Percentiles rank a stretch among this genome's conserved stretches.
These are phyloP conservation scores for Chrysoperla carnea DNA, from an alignment of 1,140 invertebrate species.

Conservation along the genomic window DNA sequence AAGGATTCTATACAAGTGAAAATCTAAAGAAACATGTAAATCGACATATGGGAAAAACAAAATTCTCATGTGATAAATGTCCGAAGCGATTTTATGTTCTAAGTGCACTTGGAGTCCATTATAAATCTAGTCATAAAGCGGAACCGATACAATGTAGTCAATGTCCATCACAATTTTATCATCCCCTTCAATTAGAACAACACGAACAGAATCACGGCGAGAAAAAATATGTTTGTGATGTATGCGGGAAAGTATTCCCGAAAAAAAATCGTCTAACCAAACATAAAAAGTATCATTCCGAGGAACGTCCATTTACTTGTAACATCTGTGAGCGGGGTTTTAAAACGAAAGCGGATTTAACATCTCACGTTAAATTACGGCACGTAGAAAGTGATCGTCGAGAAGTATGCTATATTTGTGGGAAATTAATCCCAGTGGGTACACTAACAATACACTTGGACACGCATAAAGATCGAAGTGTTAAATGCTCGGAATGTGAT, in stretches of 20 bases:
- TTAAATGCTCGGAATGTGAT: too few relatives aligned
- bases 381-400: too few relatives aligned
- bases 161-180: too few relatives aligned
- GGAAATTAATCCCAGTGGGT: too few relatives aligned
- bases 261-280: constrained; percentile 3
- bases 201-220: constrained; percentile 2
- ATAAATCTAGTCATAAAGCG: too few relatives aligned
- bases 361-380: constrained; percentile 2
- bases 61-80: constrained; percentile 5
- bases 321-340: constrained; percentile 3
- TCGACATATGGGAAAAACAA: constrained; percentile 1
- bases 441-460: too few relatives aligned
- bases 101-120: constrained; percentile 3
- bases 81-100: constrained; percentile 2
- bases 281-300: constrained; percentile 6
- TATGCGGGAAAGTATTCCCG: constrained; percentile 7
- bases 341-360: constrained; percentile 1
- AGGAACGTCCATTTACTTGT: constrained; percentile 6
- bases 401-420: too few relatives aligned
- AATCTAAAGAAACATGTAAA: constrained; percentile 3
- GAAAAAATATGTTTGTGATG: constrained; percentile 4
- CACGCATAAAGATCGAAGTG: too few relatives aligned
- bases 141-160: too few relatives aligned
- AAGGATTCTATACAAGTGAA: not conserved
- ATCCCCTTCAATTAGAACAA: too few relatives aligned